Percentiles rank a stretch among this genome's conserved stretches.
Evolutionary conservation across 2,113 vertebrate species (phyloP).

Genomic region (Corydoras maculifer): DNA sequence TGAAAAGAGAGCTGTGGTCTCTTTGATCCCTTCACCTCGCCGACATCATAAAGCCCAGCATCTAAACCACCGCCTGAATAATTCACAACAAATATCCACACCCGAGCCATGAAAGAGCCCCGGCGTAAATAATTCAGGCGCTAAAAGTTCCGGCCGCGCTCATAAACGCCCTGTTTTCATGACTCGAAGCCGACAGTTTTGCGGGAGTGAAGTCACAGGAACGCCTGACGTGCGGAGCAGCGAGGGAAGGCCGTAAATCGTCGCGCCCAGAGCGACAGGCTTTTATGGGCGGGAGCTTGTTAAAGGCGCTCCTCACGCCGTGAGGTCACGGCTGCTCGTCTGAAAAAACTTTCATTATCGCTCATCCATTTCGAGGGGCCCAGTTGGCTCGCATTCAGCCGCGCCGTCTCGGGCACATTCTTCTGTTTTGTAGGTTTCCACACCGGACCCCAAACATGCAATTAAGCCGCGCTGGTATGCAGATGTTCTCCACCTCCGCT

Average conservation of each 20-base stretch:
- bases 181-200: neutral
- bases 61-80: neutral
- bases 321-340: constrained; percentile 14
- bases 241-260: neutral
- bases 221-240: neutral
- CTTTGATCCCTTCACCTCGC: constrained; percentile 4
- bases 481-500: constrained; percentile 10
- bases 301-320: constrained; percentile 14
- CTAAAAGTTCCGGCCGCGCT: neutral
- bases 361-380: constrained; percentile 13
- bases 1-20: neutral
- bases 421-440: constrained; percentile 25
- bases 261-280: neutral
- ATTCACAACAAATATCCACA: constrained; percentile 15
- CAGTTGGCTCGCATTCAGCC: constrained; percentile 13
- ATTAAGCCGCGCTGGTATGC: constrained; percentile 20
- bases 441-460: constrained; percentile 20
- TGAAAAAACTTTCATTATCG: constrained; percentile 16
- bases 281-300: constrained; percentile 23
- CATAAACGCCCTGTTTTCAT: neutral
- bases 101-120: neutral
- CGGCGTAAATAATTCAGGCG: neutral
- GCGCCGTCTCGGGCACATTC: constrained; percentile 2
- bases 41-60: neutral
- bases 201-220: constrained; percentile 15